phyloP scores from a whole-genome alignment of 2,797 vertebrate genomes.

The Taeniopygia guttata region DNA sequence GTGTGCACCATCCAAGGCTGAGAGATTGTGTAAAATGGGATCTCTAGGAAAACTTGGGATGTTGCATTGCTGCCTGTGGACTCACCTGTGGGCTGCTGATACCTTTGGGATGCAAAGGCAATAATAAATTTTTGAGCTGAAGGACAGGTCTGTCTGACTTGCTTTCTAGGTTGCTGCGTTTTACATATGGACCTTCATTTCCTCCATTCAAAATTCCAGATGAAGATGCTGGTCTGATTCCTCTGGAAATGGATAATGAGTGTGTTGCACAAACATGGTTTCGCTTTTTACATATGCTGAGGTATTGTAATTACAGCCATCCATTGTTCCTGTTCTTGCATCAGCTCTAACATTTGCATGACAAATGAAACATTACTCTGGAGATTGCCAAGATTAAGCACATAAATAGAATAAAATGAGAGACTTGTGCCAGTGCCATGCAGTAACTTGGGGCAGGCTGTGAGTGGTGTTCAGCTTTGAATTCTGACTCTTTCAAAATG shows the following conservation, averaged over 20 bases:
- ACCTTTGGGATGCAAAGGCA: background rate
- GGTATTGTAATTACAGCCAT: constrained; percentile 70
- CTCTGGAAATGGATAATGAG: constrained; percentile 88
- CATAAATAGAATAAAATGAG: background rate
- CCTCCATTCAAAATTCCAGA: constrained; percentile 89
- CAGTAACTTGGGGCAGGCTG: background rate
- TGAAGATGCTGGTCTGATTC: constrained; percentile 88
- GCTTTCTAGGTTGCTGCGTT: constrained; percentile 82
- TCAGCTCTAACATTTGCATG: background rate
- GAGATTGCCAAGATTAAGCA: background rate
- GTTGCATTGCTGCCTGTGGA: background rate
- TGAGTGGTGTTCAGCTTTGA: background rate
- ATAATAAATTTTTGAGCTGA: background rate
- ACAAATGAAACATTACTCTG: background rate
- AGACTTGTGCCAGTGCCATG: background rate
- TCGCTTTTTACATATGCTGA: constrained; percentile 92
- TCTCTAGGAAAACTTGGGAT: background rate
- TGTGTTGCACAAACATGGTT: constrained; percentile 92
- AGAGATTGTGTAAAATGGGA: background rate
- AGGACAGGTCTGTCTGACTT: background rate
- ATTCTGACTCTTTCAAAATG: background rate
- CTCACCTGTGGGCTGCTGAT: background rate
- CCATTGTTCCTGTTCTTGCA: background rate
- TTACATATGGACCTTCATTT: constrained; percentile 88
- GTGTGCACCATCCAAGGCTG: background rate